Evolutionary conservation across 2,797 vertebrate genomes (phyloP).

Genomic region (Glossophaga mutica): DNA sequence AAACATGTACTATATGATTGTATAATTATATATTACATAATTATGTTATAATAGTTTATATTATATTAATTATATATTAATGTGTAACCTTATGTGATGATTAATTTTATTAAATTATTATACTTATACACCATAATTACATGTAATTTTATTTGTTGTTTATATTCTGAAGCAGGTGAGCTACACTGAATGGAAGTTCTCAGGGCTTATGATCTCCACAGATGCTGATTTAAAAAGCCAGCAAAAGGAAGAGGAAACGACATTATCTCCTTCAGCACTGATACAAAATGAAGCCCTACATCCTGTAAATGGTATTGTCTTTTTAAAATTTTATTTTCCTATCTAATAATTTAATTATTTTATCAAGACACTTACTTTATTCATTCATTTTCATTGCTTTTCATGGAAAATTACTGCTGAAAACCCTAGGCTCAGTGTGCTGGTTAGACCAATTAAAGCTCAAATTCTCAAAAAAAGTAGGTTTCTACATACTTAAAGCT

Average conservation of each 20-base stretch:
- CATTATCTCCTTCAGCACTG: not conserved
- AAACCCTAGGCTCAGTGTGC: not conserved
- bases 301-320: slow-evolving; percentile 57
- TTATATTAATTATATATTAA: not conserved
- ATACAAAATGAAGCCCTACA: not conserved
- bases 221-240: slow-evolving; percentile 2
- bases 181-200: slow-evolving; percentile 52
- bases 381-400: not conserved
- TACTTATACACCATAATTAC: not conserved
- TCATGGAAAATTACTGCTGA: not conserved
- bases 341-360: not conserved
- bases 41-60: not conserved
- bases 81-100: not conserved
- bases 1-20: not conserved
- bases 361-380: not conserved
- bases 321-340: slow-evolving; percentile 12
- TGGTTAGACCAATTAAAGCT: not conserved
- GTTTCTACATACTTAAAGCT: not conserved
- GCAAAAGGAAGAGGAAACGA: not conserved
- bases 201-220: not conserved
- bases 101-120: not conserved
- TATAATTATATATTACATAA: not conserved
- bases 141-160: not conserved
- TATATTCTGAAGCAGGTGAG: slow-evolving; percentile 45
- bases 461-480: not conserved